A percentile compares a stretch with the other conserved stretches of the same genome.
Conservation (phyloP, 53 echinoderm and acorn worm species). For the Holothuria scabra region DNA sequence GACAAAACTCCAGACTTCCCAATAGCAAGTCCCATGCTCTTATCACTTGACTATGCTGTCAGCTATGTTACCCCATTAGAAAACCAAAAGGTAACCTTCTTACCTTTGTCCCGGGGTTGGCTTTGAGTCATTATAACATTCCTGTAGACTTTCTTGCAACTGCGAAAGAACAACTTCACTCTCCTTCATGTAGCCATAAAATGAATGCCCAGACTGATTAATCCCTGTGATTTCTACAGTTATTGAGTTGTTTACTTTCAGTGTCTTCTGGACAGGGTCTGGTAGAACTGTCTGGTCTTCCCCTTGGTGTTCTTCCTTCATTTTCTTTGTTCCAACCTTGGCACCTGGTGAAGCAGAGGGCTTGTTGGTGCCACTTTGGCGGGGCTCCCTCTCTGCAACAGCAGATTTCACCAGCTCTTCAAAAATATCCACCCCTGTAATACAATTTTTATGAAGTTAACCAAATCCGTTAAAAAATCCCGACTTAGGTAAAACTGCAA, state of each 20-base stretch:
- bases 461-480: neutral
- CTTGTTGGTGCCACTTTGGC: no score
- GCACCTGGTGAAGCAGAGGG: no score
- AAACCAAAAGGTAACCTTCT: no score
- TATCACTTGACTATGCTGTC: no score
- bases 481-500: no score
- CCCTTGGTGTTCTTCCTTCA: no score
- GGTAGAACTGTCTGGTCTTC: neutral
- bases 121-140: neutral
- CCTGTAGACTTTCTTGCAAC: slow-evolving; percentile 2
- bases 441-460: neutral
- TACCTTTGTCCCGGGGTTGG: neutral
- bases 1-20: no score
- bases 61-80: no score
- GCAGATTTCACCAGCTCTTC: slow-evolving; percentile 4
- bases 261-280: neutral
- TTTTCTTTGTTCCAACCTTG: no score
- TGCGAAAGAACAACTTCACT: neutral
- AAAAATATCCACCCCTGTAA: slow-evolving; percentile 25
- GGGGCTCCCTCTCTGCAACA: neutral
- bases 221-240: slow-evolving; percentile 4
- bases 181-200: slow-evolving; percentile 29
- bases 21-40: no score
- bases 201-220: neutral
- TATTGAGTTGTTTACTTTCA: neutral